Evolutionary conservation across 1,140 invertebrate species (phyloP), one percentile per base, ranked within the genome.

Genomic region (Tetraneura akinire): DNA sequence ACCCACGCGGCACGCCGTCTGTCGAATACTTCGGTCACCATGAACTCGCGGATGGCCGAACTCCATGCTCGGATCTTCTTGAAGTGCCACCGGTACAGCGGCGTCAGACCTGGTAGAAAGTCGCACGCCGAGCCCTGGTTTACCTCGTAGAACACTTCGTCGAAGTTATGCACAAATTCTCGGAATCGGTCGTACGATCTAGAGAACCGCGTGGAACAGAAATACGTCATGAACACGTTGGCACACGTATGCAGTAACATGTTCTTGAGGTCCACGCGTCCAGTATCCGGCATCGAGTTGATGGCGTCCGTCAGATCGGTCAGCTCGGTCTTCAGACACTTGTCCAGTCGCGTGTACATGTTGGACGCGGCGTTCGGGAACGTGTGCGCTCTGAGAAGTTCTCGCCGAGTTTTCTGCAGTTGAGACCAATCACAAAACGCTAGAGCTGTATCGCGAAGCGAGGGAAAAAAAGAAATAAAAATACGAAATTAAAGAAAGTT

Each of bases 111-210:
- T 0, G 95, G 94, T n/a, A 97, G 85, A 84, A 96, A 95, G 84
- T 97, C 95, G 0, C 94, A 90, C 0, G 92, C 90, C 84, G 94
- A 95, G 0, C 94, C 94, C 84, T 94, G 92, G 84, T 96, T 96
- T 64, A 96, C 93, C 84, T 96, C 94, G 88, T 91, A 94, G 86
- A 97, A 97, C 4, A 97, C 92, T 74, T 91, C 89, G 83, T 96
- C 94, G 83, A 95, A 96, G 82, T 90, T 90, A 26, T 87, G 83
- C 0, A 94, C 89, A 80, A 93, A 88, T 76, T 89, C 87, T 13
- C 85, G 84, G 85, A 94, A 96, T 4, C 88, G 88, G 0, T 81
- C 14, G 82, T 96, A 90, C 9, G 89, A 87, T 29, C 89, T 87
- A 5, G 90, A 88, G 83, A 94, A 95, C 3, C 91, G 87, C 1